Evolutionary conservation across 2,888 invertebrate species (phyloP).

Genomic region (Gonocerus acuteangulatus): DNA sequence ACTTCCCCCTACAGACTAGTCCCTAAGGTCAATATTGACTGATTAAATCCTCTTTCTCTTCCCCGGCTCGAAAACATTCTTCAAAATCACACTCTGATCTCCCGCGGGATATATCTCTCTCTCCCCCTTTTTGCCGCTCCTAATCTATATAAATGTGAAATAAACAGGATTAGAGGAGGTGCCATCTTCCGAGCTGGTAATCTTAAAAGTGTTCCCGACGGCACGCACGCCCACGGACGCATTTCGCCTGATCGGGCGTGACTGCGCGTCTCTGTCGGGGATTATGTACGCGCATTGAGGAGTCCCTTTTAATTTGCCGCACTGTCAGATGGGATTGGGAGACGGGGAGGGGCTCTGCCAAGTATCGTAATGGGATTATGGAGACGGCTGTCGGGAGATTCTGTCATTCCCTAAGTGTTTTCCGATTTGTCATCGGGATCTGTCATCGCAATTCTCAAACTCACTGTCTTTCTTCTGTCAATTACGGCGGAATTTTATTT

Average conservation of each 20-base stretch:
- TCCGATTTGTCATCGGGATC: background rate
- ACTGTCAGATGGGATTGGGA: too few species aligned
- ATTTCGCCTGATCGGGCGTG: background rate
- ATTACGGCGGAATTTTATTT: background rate
- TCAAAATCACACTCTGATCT: background rate
- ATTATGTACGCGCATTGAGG: background rate
- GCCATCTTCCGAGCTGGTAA: background rate
- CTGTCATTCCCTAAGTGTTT: background rate
- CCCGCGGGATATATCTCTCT: background rate
- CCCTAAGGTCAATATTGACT: background rate
- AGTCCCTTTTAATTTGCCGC: background rate
- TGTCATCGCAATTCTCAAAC: background rate
- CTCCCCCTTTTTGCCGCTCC: background rate
- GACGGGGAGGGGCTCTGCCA: too few species aligned
- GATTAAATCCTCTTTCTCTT: background rate
- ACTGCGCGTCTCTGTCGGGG: background rate
- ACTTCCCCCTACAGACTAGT: background rate
- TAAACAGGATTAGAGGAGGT: background rate
- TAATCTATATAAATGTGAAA: conserved; percentile 1
- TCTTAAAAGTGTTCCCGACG: background rate
- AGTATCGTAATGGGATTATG: too few species aligned
- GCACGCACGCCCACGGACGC: background rate
- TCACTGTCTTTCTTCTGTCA: background rate
- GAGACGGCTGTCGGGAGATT: too few species aligned
- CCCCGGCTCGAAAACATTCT: background rate